Conservation (phyloP, 1,140 invertebrate genomes). For the Pinna nobilis region DNA sequence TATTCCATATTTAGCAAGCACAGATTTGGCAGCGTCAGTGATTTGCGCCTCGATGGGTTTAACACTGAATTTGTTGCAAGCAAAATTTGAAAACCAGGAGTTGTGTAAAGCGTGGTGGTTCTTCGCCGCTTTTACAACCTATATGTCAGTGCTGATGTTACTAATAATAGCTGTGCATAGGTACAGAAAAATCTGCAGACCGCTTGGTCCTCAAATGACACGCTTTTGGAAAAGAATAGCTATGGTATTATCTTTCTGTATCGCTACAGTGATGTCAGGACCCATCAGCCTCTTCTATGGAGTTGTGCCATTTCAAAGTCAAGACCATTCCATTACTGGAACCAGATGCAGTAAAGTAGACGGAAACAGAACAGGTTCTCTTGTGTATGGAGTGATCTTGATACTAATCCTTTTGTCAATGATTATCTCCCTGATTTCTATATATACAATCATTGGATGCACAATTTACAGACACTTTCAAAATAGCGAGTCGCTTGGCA, state of each 20-base stretch:
- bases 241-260: not conserved
- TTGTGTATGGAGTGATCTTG: not conserved
- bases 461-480: slow-evolving; percentile 23
- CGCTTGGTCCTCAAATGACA: not conserved
- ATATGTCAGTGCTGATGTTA: slow-evolving; percentile 7
- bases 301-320: not conserved
- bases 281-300: slow-evolving; percentile 11
- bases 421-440: not conserved
- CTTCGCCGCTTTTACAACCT: not conserved
- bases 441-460: slow-evolving; percentile 23
- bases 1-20: slow-evolving; percentile 23
- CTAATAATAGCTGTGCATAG: slow-evolving; percentile 28
- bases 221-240: not conserved
- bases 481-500: no score
- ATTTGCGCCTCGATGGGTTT: slow-evolving; percentile 19
- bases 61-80: slow-evolving; percentile 11
- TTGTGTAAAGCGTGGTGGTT: slow-evolving; percentile 24
- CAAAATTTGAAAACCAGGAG: not conserved
- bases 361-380: slow-evolving; percentile 1
- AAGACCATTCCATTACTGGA: not conserved
- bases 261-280: not conserved
- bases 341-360: slow-evolving; percentile 11
- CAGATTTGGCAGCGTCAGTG: slow-evolving; percentile 5
- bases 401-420: not conserved
- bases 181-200: slow-evolving; percentile 18